Percentiles rank a stretch among this genome's conserved stretches.
These are phyloP conservation scores for Ophion ventricosus DNA, from an alignment of 2,888 invertebrate genomes.

Conservation along the genomic window DNA sequence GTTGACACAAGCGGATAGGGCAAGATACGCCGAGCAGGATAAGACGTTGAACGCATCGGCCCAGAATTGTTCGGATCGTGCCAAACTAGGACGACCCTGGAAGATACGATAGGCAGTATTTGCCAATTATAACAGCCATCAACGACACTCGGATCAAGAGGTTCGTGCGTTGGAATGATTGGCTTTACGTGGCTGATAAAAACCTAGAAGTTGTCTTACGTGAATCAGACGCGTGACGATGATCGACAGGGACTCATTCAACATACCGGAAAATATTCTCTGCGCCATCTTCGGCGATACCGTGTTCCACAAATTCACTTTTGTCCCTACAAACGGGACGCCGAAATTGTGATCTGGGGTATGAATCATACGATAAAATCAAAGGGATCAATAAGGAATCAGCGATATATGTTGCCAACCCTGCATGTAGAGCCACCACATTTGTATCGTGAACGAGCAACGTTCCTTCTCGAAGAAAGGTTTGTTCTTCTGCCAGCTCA, in stretches of 20 bases:
- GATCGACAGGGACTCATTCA: conserved; percentile 93
- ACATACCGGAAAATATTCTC: conserved; percentile 92
- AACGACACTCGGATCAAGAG: background rate
- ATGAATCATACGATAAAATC: background rate
- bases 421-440: conserved; percentile 95
- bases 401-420: conserved; percentile 82
- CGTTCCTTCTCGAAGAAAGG: conserved; percentile 90
- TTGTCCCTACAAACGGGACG: conserved; percentile 86
- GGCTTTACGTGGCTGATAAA: background rate
- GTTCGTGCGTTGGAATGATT: background rate
- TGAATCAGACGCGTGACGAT: conserved; percentile 92
- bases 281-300: conserved; percentile 96
- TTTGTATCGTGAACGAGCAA: conserved; percentile 92
- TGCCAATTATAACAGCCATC: conserved; percentile 11
- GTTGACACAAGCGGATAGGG: conserved; percentile 81
- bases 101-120: conserved; percentile 45
- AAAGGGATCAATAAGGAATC: background rate
- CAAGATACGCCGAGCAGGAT: conserved; percentile 89
- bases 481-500: conserved; percentile 88
- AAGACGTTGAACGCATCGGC: conserved; percentile 87
- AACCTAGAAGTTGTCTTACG: conserved; percentile 82
- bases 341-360: background rate
- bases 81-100: conserved; percentile 88
- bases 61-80: conserved; percentile 83
- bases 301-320: conserved; percentile 92